Base-by-base conservation (phyloP, 2,888 invertebrate species). In the Cheilosia variabilis region DNA sequence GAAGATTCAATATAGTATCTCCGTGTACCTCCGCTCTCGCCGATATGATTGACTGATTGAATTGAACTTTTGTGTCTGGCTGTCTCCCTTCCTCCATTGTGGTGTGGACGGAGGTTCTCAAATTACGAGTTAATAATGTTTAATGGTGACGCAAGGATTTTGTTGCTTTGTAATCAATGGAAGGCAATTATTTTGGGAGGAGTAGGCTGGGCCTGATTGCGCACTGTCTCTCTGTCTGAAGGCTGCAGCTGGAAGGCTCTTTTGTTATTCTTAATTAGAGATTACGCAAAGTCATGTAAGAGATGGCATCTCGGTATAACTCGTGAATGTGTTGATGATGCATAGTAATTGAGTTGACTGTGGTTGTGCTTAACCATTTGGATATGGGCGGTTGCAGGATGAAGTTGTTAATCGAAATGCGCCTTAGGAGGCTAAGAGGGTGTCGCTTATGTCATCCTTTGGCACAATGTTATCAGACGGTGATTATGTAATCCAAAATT, bases 241-340 rank as follows among this genome's bases (percentile, higher is more conserved):
- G 31, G 19, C 15, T 19, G 17, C 17, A n/a, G 17, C 52, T 66
- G 41, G 57, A 63, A 69, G 68, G 68, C 63, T 69, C 79, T 58
- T 79, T 84, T 84, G 83, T 84, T 69, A 69, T 57, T 63, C 57
- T 79, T 83, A 83, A 84, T 84, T 84, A 75, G 63, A 75, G 73
- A 84, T 84, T 84, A 84, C 79, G 79, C 79, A 84, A 84, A 79
- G 63, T 75, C 68, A 84, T 84, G 65, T 75, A 79, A 73, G 60
- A 58, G 73, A 47, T 50, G 68, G 45, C 68, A 62, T 62, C 63
- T 52, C 31, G 15, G 60, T 24, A 19, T 19, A 72, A 72, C 66
- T 79, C 9, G 62, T 73, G 72, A 66, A 69, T 68, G 9, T 76
- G 60, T 66, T 68, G 65, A 60, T 72, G 68, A 69, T 77, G 72